Evolutionary conservation across 2,113 vertebrate species (phyloP).

Genomic region (Halichoeres trimaculatus): DNA sequence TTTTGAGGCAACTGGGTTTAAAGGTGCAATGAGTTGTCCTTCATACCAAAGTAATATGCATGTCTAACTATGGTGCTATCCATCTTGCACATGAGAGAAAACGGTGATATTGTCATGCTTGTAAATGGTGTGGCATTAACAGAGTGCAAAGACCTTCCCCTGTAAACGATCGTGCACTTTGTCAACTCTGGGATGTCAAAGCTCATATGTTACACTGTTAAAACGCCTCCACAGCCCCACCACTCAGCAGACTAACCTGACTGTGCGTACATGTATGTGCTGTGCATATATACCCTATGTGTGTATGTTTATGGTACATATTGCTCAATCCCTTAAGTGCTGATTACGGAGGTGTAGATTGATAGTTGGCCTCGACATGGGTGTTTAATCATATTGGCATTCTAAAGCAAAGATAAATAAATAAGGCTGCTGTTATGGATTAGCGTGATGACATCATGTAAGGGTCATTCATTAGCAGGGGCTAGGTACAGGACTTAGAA

Average conservation of each 20-base stretch:
- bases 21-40: conserved; percentile 41
- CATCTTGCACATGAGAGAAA: conserved; percentile 51
- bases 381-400: conserved; percentile 74
- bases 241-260: conserved; percentile 33
- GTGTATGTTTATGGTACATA: conserved; percentile 41
- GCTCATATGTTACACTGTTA: conserved; percentile 66
- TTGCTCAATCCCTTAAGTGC: conserved; percentile 72
- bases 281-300: conserved; percentile 16
- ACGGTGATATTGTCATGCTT: conserved; percentile 60
- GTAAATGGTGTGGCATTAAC: conserved; percentile 64
- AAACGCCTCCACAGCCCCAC: conserved; percentile 69
- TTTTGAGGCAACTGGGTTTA: conserved; percentile 42
- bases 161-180: conserved; percentile 64
- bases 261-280: conserved; percentile 15
- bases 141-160: conserved; percentile 52
- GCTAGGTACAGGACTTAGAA: conserved; percentile 16
- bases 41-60: conserved; percentile 30
- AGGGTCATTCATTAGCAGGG: conserved; percentile 65
- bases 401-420: conserved; percentile 72
- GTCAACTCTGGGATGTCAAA: conserved; percentile 67
- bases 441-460: conserved; percentile 75
- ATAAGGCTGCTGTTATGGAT: conserved; percentile 68
- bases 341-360: conserved; percentile 77
- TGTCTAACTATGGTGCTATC: conserved; percentile 31
- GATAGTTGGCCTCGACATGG: conserved; percentile 71